Percentiles rank a stretch among this genome's conserved stretches.
Evolutionary conservation across 2,797 vertebrate species (phyloP).

Genomic region (Sebastes cheni): DNA sequence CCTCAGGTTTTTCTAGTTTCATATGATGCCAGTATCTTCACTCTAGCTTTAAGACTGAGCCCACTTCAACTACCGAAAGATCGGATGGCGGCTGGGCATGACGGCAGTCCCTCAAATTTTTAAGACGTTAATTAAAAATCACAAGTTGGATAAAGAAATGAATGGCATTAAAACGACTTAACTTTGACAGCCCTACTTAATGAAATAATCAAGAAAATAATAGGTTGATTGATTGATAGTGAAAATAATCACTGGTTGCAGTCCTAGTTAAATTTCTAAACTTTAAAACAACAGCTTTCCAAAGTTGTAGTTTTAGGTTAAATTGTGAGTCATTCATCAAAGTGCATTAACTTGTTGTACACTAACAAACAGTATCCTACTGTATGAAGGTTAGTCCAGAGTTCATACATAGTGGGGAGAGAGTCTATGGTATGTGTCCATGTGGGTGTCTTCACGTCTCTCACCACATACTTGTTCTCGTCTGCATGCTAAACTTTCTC

Average conservation of each 20-base stretch:
- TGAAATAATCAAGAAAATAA: neutral
- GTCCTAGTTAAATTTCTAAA: neutral
- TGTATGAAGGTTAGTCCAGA: neutral
- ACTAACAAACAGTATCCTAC: neutral
- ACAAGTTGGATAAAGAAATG: no score
- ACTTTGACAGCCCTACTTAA: no score
- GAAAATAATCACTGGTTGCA: neutral
- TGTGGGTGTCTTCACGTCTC: slow-evolving; percentile 4
- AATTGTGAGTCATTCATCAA: neutral
- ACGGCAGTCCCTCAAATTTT: no score
- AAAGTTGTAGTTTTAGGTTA: neutral
- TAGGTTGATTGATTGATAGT: neutral
- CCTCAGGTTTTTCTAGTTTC: no score
- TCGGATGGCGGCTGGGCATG: no score
- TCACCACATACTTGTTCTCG: neutral
- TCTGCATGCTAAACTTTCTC: slow-evolving; percentile 26
- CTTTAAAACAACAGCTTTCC: neutral
- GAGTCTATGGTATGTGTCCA: neutral
- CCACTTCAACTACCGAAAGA: no score
- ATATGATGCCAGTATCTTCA: no score
- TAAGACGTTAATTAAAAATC: no score
- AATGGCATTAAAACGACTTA: no score
- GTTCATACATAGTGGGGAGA: neutral
- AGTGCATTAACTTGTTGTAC: neutral
- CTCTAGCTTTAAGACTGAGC: no score